Conservation (phyloP, 2,888 invertebrate species). For the Tiliacea citrago region DNA sequence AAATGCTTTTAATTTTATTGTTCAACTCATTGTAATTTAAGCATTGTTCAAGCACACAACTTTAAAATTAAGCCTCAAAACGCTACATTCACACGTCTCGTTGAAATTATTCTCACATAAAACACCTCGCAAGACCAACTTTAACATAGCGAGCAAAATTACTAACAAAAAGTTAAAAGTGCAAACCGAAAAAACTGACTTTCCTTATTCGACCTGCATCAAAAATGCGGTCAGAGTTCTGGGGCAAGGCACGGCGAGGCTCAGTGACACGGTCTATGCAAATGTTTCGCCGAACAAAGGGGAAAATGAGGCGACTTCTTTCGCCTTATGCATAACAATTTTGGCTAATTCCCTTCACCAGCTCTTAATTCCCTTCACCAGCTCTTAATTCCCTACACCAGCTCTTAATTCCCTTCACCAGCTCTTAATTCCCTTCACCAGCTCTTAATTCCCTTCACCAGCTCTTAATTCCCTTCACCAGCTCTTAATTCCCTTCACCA, state of each 20-base stretch:
- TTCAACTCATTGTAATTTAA: background rate
- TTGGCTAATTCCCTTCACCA: conserved; percentile 49
- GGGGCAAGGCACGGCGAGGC: conserved; percentile 15
- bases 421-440: conserved; percentile 51
- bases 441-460: conserved; percentile 51
- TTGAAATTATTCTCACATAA: conserved; percentile 33
- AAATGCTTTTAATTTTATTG: background rate
- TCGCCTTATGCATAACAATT: conserved; percentile 63
- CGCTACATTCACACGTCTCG: conserved; percentile 1
- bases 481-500: too few species aligned
- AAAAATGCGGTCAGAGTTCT: conserved; percentile 59
- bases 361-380: conserved; percentile 51
- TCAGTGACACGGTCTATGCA: conserved; percentile 59
- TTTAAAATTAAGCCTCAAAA: conserved; percentile 2
- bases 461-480: conserved; percentile 51
- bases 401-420: conserved; percentile 51
- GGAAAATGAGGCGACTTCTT: conserved; percentile 49
- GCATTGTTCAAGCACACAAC: background rate
- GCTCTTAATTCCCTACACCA: conserved; percentile 51
- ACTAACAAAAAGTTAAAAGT: conserved; percentile 40
- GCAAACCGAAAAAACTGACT: conserved; percentile 33
- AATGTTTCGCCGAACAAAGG: conserved; percentile 51
- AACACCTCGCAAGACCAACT: conserved; percentile 39
- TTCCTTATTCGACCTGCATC: conserved; percentile 45
- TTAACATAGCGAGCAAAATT: conserved; percentile 29